Evolutionary conservation across 2,797 vertebrate species (phyloP).

Genomic region (Staurois parvus): DNA sequence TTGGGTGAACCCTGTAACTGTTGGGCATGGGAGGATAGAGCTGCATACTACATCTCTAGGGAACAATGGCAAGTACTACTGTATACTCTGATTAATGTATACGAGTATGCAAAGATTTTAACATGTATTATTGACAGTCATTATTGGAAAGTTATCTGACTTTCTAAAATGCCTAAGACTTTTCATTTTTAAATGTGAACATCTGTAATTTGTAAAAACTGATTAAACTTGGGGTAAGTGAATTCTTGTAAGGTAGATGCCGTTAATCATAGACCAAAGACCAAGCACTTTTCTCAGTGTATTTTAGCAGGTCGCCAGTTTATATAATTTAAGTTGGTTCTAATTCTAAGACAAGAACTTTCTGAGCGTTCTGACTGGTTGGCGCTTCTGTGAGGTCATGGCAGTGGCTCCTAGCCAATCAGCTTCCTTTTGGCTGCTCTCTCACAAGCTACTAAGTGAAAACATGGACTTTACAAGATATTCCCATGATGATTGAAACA

Average conservation of each 20-base stretch:
- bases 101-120: too few relatives aligned
- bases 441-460: conserved; percentile 1
- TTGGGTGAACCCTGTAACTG: too few relatives aligned
- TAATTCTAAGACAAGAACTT: background rate
- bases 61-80: too few relatives aligned
- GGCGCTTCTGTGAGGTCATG: background rate
- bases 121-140: too few relatives aligned
- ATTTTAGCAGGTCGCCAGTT: background rate
- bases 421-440: background rate
- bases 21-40: too few relatives aligned
- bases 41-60: too few relatives aligned
- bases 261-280: background rate
- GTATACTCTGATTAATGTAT: too few relatives aligned
- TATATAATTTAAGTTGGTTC: background rate
- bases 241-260: background rate
- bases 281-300: background rate
- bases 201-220: too few relatives aligned
- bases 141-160: too few relatives aligned
- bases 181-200: too few relatives aligned
- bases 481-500: conserved; percentile 25
- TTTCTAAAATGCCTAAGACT: too few relatives aligned
- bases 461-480: conserved; percentile 6
- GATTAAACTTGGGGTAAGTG: too few relatives aligned
- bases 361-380: background rate
- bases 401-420: background rate